These are phyloP conservation scores for Sphaerodactylus townsendi DNA, from an alignment of 2,113 vertebrate genomes.

Conservation along the genomic window DNA sequence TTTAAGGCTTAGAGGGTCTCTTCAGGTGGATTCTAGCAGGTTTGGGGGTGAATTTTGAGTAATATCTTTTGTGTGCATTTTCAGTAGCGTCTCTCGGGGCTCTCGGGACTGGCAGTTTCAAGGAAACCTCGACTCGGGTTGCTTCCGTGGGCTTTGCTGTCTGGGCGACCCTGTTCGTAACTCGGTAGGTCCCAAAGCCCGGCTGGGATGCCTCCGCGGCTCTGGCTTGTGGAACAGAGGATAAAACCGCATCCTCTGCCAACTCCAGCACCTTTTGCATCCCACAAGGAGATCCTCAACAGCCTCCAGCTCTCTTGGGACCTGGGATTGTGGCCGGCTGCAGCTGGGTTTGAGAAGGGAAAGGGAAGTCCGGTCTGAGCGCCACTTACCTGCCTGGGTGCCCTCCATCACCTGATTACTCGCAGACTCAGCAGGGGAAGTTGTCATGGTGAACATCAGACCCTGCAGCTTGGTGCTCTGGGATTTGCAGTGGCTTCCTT, in stretches of 20 bases:
- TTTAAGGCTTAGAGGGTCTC: too few relatives aligned
- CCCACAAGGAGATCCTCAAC: background rate
- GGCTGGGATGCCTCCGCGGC: background rate
- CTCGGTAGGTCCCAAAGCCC: background rate
- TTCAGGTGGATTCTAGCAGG: too few relatives aligned
- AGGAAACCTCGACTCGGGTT: too few relatives aligned
- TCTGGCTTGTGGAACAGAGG: background rate
- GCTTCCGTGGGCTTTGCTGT: too few relatives aligned
- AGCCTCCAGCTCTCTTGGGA: too few relatives aligned
- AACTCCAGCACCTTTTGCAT: background rate
- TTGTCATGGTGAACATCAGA: constrained; percentile 64
- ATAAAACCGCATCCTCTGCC: too few relatives aligned
- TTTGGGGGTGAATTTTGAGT: background rate
- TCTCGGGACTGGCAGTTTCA: background rate
- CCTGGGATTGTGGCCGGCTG: background rate
- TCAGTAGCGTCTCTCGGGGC: too few relatives aligned
- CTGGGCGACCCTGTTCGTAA: background rate
- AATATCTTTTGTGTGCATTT: background rate
- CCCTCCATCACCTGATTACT: constrained; percentile 77
- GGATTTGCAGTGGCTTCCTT: background rate
- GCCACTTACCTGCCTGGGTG: constrained; percentile 78
- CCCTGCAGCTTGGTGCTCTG: fast-evolving
- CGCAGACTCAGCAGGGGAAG: constrained; percentile 73
- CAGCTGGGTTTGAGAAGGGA: background rate
- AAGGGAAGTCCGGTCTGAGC: too few relatives aligned